Evolutionary conservation across 2,888 invertebrate species (phyloP), one percentile per base, ranked within the genome.

Genomic region (Melanostoma scalare): DNA sequence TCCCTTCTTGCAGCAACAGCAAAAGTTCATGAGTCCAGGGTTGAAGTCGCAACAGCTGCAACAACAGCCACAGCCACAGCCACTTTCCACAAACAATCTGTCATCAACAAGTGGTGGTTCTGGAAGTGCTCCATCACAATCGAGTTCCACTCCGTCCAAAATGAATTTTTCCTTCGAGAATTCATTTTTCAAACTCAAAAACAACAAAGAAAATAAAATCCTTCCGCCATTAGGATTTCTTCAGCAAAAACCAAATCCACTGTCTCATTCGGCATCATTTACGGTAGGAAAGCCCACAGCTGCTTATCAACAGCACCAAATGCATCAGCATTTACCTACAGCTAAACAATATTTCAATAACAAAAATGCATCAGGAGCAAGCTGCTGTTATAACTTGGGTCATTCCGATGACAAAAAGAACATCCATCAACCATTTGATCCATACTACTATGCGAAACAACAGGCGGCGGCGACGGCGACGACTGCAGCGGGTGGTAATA

Each of bases 221-320:
- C 71, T 79, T 6, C 72, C 82, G 2, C 36, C 76, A 35, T 53
- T 79, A 40, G 85, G 72, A 55, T 82, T 79, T 30, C 86, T 86
- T 44, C 86, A 86, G 50, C 87, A 86, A 42, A 84, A 82, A 48
- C 86, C 80, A 52, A 88, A 87, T 76, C 88, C 89, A 4, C 85
- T 90, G 9, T 86, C 88, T 9, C 90, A 90, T 65, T 91, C 90
- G 10, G 90, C 88, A 0, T 91, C 91, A 2, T 90, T 91, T 60
- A 89, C 88, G 3, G 88, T 88, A 0, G 89, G 87, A 5, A 90
- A 90, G 68, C 87, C 89, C 2, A 80, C 85, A 10, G 68, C 72
- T 42, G 86, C 86, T 42, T 65, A 89, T 55, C 88, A 88, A 31
- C 80, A 88, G 67, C 87, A 88, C 35, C 86, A 85, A 44, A 79